Base-by-base conservation (phyloP, 2,113 vertebrate species). In the Zapus hudsonius region DNA sequence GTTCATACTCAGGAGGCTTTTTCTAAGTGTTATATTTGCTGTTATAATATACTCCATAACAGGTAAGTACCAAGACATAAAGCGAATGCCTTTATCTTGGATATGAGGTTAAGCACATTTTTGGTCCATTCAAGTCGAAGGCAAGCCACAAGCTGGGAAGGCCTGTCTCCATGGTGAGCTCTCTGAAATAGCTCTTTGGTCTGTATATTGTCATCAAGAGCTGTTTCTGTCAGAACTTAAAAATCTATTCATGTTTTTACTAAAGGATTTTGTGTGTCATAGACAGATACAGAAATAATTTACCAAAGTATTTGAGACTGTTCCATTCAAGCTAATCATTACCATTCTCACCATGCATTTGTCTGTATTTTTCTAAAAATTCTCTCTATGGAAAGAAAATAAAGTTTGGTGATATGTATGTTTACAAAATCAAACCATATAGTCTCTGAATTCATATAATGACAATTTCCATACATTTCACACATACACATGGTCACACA, bases 51-150 rank as follows among this genome's bases (percentile, higher is more conserved):
- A 29, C 16, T 1, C 3, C 55, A 73, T 72, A 12, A 16, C n/a
- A 72, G 66, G 78, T 98, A 98, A 98, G 98, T 97, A 66, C 36
- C 29, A 61, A 44, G 25, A 76, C 8, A 44, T 16, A 20, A 87
- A 38, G 47, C 33, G 0, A 7, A 1, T 9, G 3, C 61, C 20
- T 89, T 57, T 55, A 84, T 84, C 31, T 69, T 64, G 11, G 31
- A 12, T 74, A 11, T 59, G 36, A 84, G 17, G 29, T 36, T 33
- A 61, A 78, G 8, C 3, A 5, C 91, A 44, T 29, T 69, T 61
- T 38, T 70, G 66, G 1, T 52, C 38, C 29, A 52, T 40, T 55
- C 22, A 57, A 6, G 23, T 40, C 44, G 55, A 9, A 69, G 0
- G 15, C 8, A 52, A 52, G 44, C 3, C 33, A 29, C 3, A 29